Percentiles rank a stretch among this genome's conserved stretches.
Conservation (phyloP, 2,888 invertebrate genomes). For the Drosophila atroscutellata region DNA sequence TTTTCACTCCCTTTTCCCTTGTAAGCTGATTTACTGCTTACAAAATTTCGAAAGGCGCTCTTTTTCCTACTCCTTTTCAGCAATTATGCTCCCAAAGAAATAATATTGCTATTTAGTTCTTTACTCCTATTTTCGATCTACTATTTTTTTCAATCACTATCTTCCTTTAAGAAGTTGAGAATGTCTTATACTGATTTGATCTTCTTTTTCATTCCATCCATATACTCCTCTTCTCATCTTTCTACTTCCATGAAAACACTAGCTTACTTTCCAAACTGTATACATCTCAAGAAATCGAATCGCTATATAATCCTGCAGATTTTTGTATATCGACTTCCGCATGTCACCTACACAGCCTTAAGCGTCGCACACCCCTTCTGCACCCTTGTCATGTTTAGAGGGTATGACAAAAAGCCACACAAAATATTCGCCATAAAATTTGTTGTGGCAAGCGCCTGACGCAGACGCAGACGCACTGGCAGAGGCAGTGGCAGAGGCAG, state of each 20-base stretch:
- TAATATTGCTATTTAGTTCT: fast-evolving
- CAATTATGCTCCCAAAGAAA: no score
- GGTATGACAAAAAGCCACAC: slow-evolving; percentile 52
- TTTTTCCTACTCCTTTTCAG: no score
- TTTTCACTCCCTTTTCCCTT: background rate
- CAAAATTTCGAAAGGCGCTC: background rate
- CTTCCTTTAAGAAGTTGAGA: no score
- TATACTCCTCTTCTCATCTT: fast-evolving
- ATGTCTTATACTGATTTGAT: no score
- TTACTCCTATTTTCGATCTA: no score
- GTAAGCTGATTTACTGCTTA: background rate
- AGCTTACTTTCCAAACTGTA: background rate
- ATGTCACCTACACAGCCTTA: background rate
- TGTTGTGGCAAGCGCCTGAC: slow-evolving; percentile 51
- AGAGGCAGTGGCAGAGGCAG: slow-evolving; percentile 2
- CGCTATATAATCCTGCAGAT: background rate
- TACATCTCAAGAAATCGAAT: background rate
- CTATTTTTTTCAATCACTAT: background rate
- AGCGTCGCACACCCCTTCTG: background rate
- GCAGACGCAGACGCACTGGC: slow-evolving; percentile 11
- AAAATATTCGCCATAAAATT: slow-evolving; percentile 83
- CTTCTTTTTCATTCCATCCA: background rate
- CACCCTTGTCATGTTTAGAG: slow-evolving; percentile 9
- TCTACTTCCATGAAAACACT: no score
- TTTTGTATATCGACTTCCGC: background rate